Evolutionary conservation across 2,113 vertebrate genomes (phyloP), one percentile per base, ranked within the genome.

Genomic region (Anhinga anhinga): DNA sequence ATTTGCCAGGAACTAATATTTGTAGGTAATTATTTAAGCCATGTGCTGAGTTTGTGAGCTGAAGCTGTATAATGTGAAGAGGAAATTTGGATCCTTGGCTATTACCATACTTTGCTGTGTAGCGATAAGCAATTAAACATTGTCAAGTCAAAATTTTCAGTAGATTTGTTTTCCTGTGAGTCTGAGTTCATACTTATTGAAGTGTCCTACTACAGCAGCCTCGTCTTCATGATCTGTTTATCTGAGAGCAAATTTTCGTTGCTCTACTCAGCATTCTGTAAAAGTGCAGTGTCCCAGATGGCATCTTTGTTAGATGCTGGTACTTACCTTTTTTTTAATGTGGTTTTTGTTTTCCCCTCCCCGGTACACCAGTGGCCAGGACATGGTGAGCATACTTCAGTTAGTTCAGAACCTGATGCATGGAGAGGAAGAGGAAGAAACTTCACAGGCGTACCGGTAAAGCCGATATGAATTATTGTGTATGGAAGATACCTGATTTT

Each of bases 361-460:
- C 23, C 0, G 18, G 5, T 44, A 7, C 0, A 1, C 13, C 97
- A 99, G 99, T 82, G 99, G 99, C 50, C 99, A 99, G 93, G 99
- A 99, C 69, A 98, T 99, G 95, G 97, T 98, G 90, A 98, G 98
- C 94, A 98, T 99, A 32, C 98, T 99, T 47, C 99, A 99, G 91
- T 93, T 99, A 26, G 99, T 99, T 58, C 99, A 99, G 95, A 99
- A 98, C 80, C 98, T 99, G 10, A 99, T 99, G 98, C 98, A 99
- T 11, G 99, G 99, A 79, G 99, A 99, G 6, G 98, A 99, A 32
- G 98, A 98, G 7, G 98, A 99, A 74, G 98, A 99, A 55, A 97
- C 95, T 26, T 80, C 96, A 20, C 98, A 97, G 80, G 97, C 98
- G 63, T 97, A 98, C 81, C 96, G 98, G 99, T 99, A 98, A 97